These are phyloP conservation scores for Eurypyga helias DNA, from an alignment of 2,113 vertebrate genomes.

Conservation along the genomic window DNA sequence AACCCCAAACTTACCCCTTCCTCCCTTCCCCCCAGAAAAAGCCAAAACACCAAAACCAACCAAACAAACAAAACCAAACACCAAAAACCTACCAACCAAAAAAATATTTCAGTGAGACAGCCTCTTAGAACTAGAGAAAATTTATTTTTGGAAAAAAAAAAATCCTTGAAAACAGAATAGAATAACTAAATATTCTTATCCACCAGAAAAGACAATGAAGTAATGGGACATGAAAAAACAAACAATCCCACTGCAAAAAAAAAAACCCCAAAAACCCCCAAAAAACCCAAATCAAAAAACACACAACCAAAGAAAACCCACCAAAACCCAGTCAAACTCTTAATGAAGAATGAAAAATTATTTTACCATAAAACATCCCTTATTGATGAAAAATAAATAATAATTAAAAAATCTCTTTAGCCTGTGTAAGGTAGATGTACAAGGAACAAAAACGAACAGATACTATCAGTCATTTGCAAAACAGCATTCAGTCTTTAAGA, in stretches of 20 bases:
- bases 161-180: background rate
- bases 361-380: background rate
- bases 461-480: background rate
- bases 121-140: background rate
- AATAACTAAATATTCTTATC: background rate
- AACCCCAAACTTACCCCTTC: background rate
- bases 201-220: background rate
- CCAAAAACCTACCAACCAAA: background rate
- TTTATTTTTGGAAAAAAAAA: accelerated
- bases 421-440: accelerated
- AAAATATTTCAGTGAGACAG: background rate
- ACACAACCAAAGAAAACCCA: no score
- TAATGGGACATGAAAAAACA: background rate
- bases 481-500: background rate
- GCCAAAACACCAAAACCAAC: background rate
- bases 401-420: background rate
- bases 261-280: background rate
- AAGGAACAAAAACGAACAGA: background rate
- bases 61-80: background rate
- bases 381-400: background rate
- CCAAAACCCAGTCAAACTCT: accelerated
- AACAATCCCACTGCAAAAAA: no score
- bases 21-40: background rate
- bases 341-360: background rate
- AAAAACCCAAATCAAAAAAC: background rate